Evolutionary conservation across 2,113 vertebrate genomes (phyloP).

Genomic region (Microcebus griseorufus): DNA sequence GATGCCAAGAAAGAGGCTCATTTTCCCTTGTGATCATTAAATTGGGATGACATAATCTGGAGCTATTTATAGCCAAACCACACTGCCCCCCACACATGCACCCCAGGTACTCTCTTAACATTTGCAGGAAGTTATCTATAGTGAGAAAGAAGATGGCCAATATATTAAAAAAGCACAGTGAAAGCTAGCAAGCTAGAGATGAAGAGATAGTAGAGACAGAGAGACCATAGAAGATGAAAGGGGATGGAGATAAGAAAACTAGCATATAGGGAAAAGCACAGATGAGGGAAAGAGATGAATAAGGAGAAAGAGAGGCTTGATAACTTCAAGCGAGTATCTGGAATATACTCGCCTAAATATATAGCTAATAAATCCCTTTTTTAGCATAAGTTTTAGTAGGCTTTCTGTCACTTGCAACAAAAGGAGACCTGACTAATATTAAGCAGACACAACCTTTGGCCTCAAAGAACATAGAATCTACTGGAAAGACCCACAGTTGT

Average conservation of each 20-base stretch:
- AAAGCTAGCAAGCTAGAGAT: neutral
- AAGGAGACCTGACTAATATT: neutral
- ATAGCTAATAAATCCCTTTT: neutral
- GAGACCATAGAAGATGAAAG: neutral
- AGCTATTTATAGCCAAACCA: neutral
- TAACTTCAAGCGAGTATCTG: neutral
- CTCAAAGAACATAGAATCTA: neutral
- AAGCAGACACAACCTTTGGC: neutral
- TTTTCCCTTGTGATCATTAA: neutral
- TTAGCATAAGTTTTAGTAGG: neutral
- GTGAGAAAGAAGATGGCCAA: neutral
- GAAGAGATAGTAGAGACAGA: neutral
- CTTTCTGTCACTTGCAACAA: neutral
- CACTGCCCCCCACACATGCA: fast-evolving
- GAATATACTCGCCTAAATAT: neutral
- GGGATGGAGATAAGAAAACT: neutral
- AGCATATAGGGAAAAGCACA: neutral
- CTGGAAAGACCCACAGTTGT: neutral
- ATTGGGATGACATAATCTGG: neutral
- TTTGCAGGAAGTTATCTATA: neutral
- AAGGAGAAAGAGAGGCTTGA: neutral
- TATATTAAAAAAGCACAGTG: neutral
- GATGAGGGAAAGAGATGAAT: neutral
- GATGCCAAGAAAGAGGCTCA: neutral
- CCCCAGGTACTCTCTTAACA: neutral